phyloP scores from a whole-genome alignment of 2,797 vertebrate species.

The Erpetoichthys calabaricus region DNA sequence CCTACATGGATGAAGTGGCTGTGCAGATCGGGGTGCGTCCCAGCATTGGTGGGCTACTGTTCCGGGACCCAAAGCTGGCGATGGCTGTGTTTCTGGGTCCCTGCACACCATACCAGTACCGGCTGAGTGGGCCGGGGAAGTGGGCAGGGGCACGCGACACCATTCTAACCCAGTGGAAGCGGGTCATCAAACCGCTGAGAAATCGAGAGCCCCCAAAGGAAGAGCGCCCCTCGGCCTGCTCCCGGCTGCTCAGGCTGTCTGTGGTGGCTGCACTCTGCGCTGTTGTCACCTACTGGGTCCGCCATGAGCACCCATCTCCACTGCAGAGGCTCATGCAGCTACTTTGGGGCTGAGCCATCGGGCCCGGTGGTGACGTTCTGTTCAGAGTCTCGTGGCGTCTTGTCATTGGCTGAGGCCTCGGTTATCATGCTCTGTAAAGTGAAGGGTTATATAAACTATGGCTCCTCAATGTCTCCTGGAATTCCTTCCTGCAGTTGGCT shows the following conservation, averaged over 20 bases:
- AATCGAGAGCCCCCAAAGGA: constrained; percentile 32
- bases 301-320: constrained; percentile 16
- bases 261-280: constrained; percentile 19
- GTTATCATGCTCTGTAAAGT: no score
- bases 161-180: constrained; percentile 60
- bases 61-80: constrained; percentile 62
- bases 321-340: constrained; percentile 23
- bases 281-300: constrained; percentile 22
- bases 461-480: no score
- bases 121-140: constrained; percentile 56
- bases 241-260: constrained; percentile 26
- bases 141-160: constrained; percentile 60
- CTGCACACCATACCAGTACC: constrained; percentile 65
- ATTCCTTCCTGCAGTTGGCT: no score
- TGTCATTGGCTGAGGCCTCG: no score
- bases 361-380: no score
- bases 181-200: constrained; percentile 49
- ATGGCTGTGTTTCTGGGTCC: constrained; percentile 52
- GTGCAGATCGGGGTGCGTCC: constrained; percentile 48
- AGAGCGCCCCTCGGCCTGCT: constrained; percentile 13
- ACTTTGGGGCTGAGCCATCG: no score
- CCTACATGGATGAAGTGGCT: constrained; percentile 74
- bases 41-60: constrained; percentile 37
- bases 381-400: no score
- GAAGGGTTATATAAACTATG: no score